Conservation (phyloP, 2,888 invertebrate species). For the Sisyra terminalis region DNA sequence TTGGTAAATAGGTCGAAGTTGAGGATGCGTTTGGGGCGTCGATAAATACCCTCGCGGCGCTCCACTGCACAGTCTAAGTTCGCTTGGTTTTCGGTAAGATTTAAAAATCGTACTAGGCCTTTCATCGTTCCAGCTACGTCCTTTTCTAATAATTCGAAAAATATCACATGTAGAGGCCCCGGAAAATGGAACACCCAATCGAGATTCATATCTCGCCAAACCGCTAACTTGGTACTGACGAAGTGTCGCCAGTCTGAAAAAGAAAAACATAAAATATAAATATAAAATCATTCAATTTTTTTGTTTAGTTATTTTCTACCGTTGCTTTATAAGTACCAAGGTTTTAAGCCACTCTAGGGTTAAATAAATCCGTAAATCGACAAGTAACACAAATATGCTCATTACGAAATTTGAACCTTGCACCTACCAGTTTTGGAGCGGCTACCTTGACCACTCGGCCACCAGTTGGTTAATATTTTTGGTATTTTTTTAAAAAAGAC, state of each 20-base stretch:
- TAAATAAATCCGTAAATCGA: too few species aligned
- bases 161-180: slow-evolving; percentile 49
- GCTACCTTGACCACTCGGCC: too few species aligned
- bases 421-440: too few species aligned
- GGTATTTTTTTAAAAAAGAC: too few species aligned
- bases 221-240: slow-evolving; percentile 43
- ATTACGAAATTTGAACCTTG: too few species aligned
- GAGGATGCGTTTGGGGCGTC: slow-evolving; percentile 44
- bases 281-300: background rate
- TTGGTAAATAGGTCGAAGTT: slow-evolving; percentile 55
- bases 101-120: slow-evolving; percentile 40
- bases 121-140: slow-evolving; percentile 40
- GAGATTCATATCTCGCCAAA: slow-evolving; percentile 52
- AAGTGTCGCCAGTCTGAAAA: slow-evolving; percentile 53
- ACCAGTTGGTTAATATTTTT: too few species aligned
- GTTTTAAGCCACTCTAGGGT: too few species aligned
- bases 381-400: too few species aligned
- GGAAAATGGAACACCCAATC: slow-evolving; percentile 54
- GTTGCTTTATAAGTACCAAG: too few species aligned
- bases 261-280: slow-evolving; percentile 8
- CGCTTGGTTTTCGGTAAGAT: slow-evolving; percentile 19
- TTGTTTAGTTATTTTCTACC: too few species aligned
- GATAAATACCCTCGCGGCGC: slow-evolving; percentile 54
- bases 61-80: slow-evolving; percentile 38
- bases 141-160: slow-evolving; percentile 49